Evolutionary conservation across 2,888 invertebrate genomes (phyloP).

Genomic region (Diaperis boleti): DNA sequence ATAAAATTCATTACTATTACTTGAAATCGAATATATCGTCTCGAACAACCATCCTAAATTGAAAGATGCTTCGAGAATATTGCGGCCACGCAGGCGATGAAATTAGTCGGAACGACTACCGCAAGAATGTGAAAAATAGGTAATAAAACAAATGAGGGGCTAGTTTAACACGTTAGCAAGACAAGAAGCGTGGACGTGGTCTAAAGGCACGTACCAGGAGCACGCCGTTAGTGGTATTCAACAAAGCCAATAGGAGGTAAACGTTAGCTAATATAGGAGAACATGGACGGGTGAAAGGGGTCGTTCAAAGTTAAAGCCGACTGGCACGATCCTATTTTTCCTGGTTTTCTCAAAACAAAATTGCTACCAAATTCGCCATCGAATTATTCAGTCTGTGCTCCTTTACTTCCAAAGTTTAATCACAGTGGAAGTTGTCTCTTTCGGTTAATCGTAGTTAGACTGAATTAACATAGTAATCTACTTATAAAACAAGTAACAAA

Average conservation of each 20-base stretch:
- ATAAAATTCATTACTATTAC: constrained; percentile 33
- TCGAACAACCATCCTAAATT: constrained; percentile 11
- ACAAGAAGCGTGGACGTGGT: constrained; percentile 17
- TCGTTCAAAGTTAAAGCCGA: too few species aligned
- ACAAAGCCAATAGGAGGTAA: constrained; percentile 13
- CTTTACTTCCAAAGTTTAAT: too few species aligned
- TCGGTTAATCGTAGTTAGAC: too few species aligned
- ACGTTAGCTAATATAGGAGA: constrained; percentile 14
- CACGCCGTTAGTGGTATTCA: constrained; percentile 23
- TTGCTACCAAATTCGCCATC: too few species aligned
- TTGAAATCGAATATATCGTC: constrained; percentile 14
- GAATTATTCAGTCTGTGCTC: too few species aligned
- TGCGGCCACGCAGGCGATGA: constrained; percentile 9
- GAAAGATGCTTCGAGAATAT: constrained; percentile 15
- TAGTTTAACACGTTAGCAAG: constrained; percentile 28
- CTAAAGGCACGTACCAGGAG: constrained; percentile 29
- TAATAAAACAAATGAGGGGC: constrained; percentile 34
- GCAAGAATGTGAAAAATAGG: constrained; percentile 30
- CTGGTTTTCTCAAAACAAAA: too few species aligned
- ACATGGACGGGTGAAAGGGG: constrained; percentile 1
- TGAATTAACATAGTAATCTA: too few species aligned
- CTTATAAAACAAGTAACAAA: too few species aligned
- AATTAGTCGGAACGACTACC: constrained; percentile 12
- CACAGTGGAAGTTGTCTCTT: too few species aligned
- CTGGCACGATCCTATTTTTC: too few species aligned